Percentiles rank a stretch among this genome's conserved stretches.
Conservation (phyloP, 2,888 invertebrate genomes). For the Aporophyla lueneburgensis region DNA sequence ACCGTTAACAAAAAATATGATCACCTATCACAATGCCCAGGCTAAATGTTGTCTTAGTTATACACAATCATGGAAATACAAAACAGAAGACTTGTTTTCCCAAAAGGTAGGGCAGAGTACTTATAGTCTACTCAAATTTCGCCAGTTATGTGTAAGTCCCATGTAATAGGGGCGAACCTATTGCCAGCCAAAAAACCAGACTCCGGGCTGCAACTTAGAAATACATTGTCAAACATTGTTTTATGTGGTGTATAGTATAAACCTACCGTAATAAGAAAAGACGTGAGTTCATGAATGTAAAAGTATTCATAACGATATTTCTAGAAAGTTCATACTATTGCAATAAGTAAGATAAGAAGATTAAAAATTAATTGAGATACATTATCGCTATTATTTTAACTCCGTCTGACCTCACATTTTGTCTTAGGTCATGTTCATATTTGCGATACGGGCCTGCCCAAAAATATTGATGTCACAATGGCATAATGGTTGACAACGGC, state of each 20-base stretch:
- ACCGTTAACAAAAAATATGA: neutral
- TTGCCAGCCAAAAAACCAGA: too few relatives aligned
- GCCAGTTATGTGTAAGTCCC: too few relatives aligned
- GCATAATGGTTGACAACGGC: neutral
- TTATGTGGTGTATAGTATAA: too few relatives aligned
- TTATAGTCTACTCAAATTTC: too few relatives aligned
- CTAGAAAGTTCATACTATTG: neutral
- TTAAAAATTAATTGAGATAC: neutral
- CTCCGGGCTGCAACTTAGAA: too few relatives aligned
- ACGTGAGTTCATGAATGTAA: neutral
- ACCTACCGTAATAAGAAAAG: too few relatives aligned
- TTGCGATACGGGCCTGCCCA: neutral
- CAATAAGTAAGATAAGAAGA: slow-evolving; percentile 2
- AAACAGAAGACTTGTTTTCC: too few relatives aligned
- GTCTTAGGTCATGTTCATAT: slow-evolving; percentile 43
- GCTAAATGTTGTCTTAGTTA: neutral
- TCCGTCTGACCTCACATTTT: slow-evolving; percentile 41
- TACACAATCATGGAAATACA: neutral
- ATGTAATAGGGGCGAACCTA: too few relatives aligned
- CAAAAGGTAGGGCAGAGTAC: too few relatives aligned
- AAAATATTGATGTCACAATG: neutral
- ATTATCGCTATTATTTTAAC: slow-evolving; percentile 39
- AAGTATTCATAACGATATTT: neutral
- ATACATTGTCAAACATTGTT: too few relatives aligned
- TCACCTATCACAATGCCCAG: neutral